Percentiles rank a stretch among this genome's conserved stretches.
phyloP scores from a whole-genome alignment of 2,888 invertebrate genomes.

The Nebria brevicollis region DNA sequence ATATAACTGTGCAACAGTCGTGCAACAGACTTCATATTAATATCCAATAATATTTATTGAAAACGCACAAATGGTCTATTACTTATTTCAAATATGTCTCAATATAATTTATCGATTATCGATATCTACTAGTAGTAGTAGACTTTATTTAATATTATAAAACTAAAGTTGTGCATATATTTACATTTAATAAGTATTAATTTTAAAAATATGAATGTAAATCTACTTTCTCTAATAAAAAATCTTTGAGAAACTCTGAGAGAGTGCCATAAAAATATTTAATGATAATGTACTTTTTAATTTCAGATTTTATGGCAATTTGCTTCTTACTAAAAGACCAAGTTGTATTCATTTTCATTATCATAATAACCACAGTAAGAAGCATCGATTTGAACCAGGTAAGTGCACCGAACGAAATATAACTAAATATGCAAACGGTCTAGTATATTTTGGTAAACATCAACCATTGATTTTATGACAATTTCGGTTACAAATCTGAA shows the following conservation, averaged over 20 bases:
- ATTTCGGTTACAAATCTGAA: slow-evolving; percentile 43
- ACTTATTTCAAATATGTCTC: too few species aligned
- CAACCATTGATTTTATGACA: slow-evolving; percentile 48
- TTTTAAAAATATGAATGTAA: too few species aligned
- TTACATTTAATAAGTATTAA: too few species aligned
- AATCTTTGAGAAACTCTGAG: background rate
- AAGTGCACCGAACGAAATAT: slow-evolving; percentile 46
- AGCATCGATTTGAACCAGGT: slow-evolving; percentile 57
- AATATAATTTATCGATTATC: too few species aligned
- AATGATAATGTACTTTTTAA: slow-evolving; percentile 38
- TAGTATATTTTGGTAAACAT: background rate
- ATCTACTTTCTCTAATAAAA: too few species aligned
- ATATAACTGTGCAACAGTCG: too few species aligned
- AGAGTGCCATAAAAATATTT: background rate
- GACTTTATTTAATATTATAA: too few species aligned
- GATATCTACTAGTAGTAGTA: too few species aligned
- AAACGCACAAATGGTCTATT: too few species aligned
- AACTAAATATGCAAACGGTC: background rate
- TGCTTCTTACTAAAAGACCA: slow-evolving; percentile 54
- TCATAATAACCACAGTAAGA: slow-evolving; percentile 52
- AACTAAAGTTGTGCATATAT: too few species aligned
- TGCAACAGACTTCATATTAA: too few species aligned
- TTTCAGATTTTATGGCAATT: slow-evolving; percentile 59
- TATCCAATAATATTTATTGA: too few species aligned
- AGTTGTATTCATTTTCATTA: slow-evolving; percentile 54